Base-by-base conservation (phyloP, 35 echinoderm and acorn worm species). In the Acanthaster planci region DNA sequence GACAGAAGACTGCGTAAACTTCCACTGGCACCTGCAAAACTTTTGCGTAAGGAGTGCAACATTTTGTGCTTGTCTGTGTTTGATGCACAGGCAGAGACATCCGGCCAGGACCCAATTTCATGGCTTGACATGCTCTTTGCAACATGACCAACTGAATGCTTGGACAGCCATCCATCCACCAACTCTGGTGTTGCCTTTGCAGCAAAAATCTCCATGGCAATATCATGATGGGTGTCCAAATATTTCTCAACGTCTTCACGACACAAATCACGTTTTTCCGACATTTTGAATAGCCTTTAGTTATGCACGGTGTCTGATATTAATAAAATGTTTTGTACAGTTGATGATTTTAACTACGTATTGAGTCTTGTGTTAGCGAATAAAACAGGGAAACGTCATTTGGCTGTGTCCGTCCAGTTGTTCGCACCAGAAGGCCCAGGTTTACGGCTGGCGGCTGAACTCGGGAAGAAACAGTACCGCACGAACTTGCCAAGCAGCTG, bases 31-130 rank as follows among this genome's bases (percentile, higher is more conserved):
- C 91, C 91, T 40, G 88, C 80, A 85, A 99, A 94, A 37, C 92
- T 94, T 83, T 99, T 99, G 1, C 96, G 88, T 36, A 99, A 78
- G 55, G 87, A 87, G 30, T 94, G 93, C 52, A 95, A 80, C 52
- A 90, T 84, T 64, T 90, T 82, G 29, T 81, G 88, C 80, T 81
- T 77, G 38, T 84, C 83, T 37, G 81, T 38, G 60, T 51, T 85
- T 26, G 50, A 38, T 38, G 55, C 58, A 30, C 42, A 30, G 30
- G 60, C 83, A 50, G 68, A 59, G 23, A 84, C 82, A 77, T 89
- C 84, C 27, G 92, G 76, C 84, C 88, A 86, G 0, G 86, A 68
- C 14, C 67, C 39, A 15, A 80, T 83, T 55, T 81, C 83, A 51
- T 54, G 40, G 47, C 54, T 77, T 27, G 76, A 40, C 57, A 67